These are phyloP conservation scores for Sparidentex hasta DNA, from an alignment of 2,797 vertebrate species.

Conservation along the genomic window DNA sequence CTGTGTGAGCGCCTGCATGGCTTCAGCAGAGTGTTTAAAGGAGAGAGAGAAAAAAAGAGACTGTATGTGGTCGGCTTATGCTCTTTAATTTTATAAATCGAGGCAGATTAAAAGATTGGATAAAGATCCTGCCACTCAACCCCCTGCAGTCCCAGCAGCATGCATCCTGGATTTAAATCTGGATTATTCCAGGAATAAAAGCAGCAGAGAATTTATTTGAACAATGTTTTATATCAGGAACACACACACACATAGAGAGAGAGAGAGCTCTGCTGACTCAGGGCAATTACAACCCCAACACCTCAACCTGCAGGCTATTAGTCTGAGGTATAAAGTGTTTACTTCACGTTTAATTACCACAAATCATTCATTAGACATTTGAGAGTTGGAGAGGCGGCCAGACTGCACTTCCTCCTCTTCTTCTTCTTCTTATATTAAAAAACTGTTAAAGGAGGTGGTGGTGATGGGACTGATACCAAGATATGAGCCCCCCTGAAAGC, in stretches of 20 bases:
- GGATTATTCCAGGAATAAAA: conserved; percentile 80
- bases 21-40: conserved; percentile 33
- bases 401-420: conserved; percentile 15
- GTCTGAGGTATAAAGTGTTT: conserved; percentile 55
- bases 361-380: conserved; percentile 26
- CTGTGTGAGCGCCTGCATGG: not conserved
- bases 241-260: not conserved
- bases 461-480: conserved; percentile 54
- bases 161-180: conserved; percentile 73
- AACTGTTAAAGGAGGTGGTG: conserved; percentile 32
- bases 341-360: conserved; percentile 59
- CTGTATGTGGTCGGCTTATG: conserved; percentile 64
- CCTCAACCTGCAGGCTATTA: conserved; percentile 33
- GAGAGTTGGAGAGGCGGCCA: conserved; percentile 31
- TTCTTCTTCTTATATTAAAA: not conserved
- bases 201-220: conserved; percentile 45
- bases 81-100: conserved; percentile 81
- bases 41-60: conserved; percentile 11
- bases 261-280: conserved; percentile 56
- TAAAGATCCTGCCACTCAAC: conserved; percentile 81
- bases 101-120: conserved; percentile 84
- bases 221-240: conserved; percentile 39
- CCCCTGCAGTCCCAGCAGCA: conserved; percentile 52
- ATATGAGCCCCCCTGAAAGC: conserved; percentile 45
- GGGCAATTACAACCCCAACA: conserved; percentile 60